Evolutionary conservation across 2,113 vertebrate species (phyloP), one percentile per base, ranked within the genome.

Genomic region (Phocoena sinus): DNA sequence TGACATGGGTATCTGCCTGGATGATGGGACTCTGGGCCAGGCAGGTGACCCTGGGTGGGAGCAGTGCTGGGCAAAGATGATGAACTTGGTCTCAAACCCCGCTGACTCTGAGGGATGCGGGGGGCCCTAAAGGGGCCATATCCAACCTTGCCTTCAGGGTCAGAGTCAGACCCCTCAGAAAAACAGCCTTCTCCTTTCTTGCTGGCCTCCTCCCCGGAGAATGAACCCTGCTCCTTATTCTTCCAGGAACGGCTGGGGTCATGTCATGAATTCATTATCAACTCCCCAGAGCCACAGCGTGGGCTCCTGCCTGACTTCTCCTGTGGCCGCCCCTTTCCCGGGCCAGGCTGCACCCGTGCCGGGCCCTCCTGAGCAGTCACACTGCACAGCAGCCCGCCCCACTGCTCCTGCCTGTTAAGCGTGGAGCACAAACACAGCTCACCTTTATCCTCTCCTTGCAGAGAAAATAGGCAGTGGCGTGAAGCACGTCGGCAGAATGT

Each of bases 381-480:
- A 5, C 18, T 13, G 3, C 6, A 23, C 31, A 2, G 33, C 28
- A 1, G 4, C 13, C 60, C 14, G 15, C n/a, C 62, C n/a, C 28
- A 1, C 25, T 6, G 80, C 31, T 44, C 38, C 5, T 25, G 44
- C 79, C 58, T 18, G 2, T 8, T n/a, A 36, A 56, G 3, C 44
- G 7, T 0, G 0, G 25, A 18, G 6, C 21, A 0, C 53, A 26
- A 38, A 1, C 44, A 9, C 6, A 12, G 33, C 98, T 99, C 97
- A 99, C 99, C 99, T 99, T 99, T 63, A 99, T 99, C 95, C 99
- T 99, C 97, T 99, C 99, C 97, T 99, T 99, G 98, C 99, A 98
- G 41, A 99, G 99, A 96, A 99, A 99, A 97, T 99, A 99, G 26
- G 99, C 99, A 0, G 99, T 99, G 92, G 99, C 99, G 0, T 99